These are phyloP conservation scores for Drosophila tripunctata DNA, from an alignment of 2,888 invertebrate genomes.

Conservation along the genomic window DNA sequence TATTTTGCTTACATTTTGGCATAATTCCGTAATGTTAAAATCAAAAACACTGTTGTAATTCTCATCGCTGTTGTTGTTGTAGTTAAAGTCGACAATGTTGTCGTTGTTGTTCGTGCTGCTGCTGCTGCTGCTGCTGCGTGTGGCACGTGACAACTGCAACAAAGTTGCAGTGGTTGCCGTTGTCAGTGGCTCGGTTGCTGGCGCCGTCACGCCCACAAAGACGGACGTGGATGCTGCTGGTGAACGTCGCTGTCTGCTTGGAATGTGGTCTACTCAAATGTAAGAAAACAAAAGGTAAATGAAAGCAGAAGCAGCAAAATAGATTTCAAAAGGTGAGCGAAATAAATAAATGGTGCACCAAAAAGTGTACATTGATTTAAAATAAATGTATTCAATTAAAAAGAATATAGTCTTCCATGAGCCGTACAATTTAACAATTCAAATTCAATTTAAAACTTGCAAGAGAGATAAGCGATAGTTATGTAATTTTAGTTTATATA, in stretches of 20 bases:
- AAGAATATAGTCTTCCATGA: too few species aligned
- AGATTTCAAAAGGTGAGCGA: constrained; percentile 3
- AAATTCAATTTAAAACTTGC: too few species aligned
- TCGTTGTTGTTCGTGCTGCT: constrained; percentile 21
- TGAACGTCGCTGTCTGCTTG: constrained; percentile 47
- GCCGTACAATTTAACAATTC: too few species aligned
- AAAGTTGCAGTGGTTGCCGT: constrained; percentile 47
- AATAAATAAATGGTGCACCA: constrained; percentile 26
- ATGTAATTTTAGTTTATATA: too few species aligned
- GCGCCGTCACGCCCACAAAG: constrained; percentile 41
- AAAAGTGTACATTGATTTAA: too few species aligned
- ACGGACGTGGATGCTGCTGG: constrained; percentile 41
- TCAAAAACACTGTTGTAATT: constrained; percentile 49
- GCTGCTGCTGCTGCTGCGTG: constrained; percentile 42
- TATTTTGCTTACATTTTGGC: constrained; percentile 72
- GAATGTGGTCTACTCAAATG: constrained; percentile 63
- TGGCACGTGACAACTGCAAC: constrained; percentile 57
- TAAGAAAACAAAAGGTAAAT: not conserved
- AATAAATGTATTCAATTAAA: too few species aligned
- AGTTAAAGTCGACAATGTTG: constrained; percentile 20
- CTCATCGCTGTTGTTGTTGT: constrained; percentile 18
- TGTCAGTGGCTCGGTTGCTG: constrained; percentile 38
- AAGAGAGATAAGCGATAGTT: too few species aligned
- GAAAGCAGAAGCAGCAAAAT: too few species aligned
- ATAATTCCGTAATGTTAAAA: constrained; percentile 71